These are phyloP conservation scores for Lepidostoma basale DNA, from an alignment of 1,140 invertebrate species.

Conservation along the genomic window DNA sequence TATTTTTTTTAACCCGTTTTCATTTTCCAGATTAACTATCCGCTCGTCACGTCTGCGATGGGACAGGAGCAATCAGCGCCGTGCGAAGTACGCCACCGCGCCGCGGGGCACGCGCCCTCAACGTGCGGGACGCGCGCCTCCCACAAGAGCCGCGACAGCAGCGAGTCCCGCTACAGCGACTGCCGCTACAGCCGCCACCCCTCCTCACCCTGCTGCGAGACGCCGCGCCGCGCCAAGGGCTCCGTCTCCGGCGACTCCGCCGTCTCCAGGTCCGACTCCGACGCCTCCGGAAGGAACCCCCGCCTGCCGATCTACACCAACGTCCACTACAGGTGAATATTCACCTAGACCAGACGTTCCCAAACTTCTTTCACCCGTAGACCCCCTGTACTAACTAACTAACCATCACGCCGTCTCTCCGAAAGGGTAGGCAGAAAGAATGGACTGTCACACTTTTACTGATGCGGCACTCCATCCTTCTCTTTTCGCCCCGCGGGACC, in stretches of 20 bases:
- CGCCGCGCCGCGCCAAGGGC: background rate
- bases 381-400: too few relatives aligned
- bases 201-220: background rate
- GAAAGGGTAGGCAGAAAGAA: too few relatives aligned
- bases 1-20: background rate
- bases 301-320: slow-evolving; percentile 60
- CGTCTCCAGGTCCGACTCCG: slow-evolving; percentile 40
- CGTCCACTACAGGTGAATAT: slow-evolving; percentile 52
- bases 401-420: too few relatives aligned
- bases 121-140: background rate
- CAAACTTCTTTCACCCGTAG: too few relatives aligned
- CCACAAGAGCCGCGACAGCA: background rate
- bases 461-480: too few relatives aligned
- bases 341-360: too few relatives aligned
- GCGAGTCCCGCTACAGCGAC: background rate
- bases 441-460: too few relatives aligned
- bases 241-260: slow-evolving; percentile 46
- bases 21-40: slow-evolving; percentile 30
- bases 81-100: slow-evolving; percentile 37
- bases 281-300: slow-evolving; percentile 54
- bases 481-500: too few relatives aligned
- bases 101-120: background rate
- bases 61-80: slow-evolving; percentile 44
- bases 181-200: background rate
- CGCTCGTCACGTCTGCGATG: slow-evolving; percentile 41